Evolutionary conservation across 2,113 vertebrate genomes (phyloP).

Genomic region (Mus musculus): DNA sequence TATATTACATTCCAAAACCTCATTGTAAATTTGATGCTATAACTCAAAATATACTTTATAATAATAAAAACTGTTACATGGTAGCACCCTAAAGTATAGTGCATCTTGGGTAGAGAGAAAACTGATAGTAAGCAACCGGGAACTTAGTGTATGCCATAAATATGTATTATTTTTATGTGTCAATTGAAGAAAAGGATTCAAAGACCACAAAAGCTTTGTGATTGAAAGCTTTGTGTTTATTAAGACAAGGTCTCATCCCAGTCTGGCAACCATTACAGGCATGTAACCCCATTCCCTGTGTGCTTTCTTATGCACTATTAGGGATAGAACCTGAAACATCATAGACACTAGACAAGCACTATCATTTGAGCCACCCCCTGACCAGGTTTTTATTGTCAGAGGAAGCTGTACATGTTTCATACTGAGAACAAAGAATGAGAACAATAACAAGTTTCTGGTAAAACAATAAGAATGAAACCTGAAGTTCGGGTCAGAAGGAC

Average conservation of each 20-base stretch:
- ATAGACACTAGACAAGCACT: background rate
- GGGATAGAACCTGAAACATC: background rate
- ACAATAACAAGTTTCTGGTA: background rate
- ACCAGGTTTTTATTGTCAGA: slow-evolving; percentile 34
- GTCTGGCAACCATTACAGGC: background rate
- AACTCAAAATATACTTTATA: slow-evolving; percentile 20
- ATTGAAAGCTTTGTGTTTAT: background rate
- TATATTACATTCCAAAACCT: slow-evolving; percentile 31
- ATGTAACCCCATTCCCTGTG: background rate
- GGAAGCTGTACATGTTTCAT: background rate
- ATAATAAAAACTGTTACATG: background rate
- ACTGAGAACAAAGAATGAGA: slow-evolving; percentile 29
- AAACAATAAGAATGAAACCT: background rate
- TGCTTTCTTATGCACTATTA: background rate
- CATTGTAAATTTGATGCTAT: background rate
- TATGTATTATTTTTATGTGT: background rate
- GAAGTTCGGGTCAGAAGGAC: background rate
- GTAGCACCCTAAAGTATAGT: background rate
- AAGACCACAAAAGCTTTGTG: background rate
- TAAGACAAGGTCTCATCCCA: background rate
- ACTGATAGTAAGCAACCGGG: background rate
- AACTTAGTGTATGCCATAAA: background rate
- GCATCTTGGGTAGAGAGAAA: background rate
- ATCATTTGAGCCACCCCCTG: too few relatives aligned
- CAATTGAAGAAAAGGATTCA: background rate